phyloP scores from a whole-genome alignment of 2,888 invertebrate species.

The Morpho helenor region DNA sequence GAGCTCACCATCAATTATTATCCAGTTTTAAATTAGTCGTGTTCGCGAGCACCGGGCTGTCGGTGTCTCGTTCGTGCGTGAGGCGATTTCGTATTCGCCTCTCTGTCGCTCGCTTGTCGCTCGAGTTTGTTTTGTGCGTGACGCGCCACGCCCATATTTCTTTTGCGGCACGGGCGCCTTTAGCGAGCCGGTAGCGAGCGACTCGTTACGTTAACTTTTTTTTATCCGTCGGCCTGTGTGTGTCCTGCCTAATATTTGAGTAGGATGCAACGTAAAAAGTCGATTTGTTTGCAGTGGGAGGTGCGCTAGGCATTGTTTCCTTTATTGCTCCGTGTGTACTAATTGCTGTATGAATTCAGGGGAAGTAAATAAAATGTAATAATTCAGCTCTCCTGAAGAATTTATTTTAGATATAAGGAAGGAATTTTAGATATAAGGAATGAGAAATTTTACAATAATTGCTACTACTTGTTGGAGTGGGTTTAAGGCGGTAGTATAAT shows the following conservation, averaged over 20 bases:
- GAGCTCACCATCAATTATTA: slow-evolving; percentile 75
- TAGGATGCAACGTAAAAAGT: slow-evolving; percentile 54
- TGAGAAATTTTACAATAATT: too few relatives aligned
- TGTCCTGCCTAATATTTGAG: slow-evolving; percentile 72
- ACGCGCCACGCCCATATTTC: slow-evolving; percentile 67
- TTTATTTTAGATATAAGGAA: too few relatives aligned
- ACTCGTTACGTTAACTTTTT: slow-evolving; percentile 71
- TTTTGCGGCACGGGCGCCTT: slow-evolving; percentile 52
- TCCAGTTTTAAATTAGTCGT: slow-evolving; percentile 71
- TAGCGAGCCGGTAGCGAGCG: slow-evolving; percentile 73
- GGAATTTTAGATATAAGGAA: too few relatives aligned
- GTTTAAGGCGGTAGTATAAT: too few relatives aligned
- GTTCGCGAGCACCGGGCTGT: slow-evolving; percentile 57
- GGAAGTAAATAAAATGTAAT: not conserved
- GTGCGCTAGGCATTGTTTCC: slow-evolving; percentile 44
- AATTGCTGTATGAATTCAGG: slow-evolving; percentile 16
- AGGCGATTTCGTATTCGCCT: slow-evolving; percentile 35
- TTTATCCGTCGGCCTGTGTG: slow-evolving; percentile 62
- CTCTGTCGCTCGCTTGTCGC: slow-evolving; percentile 54
- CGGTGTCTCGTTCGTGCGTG: slow-evolving; percentile 40
- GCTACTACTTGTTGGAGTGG: too few relatives aligned
- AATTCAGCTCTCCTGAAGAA: too few relatives aligned
- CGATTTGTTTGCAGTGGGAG: slow-evolving; percentile 59
- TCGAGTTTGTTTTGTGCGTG: slow-evolving; percentile 75
- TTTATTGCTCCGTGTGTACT: slow-evolving; percentile 40